phyloP scores from a whole-genome alignment of 2,113 vertebrate genomes.

The Myrmecobius fasciatus region DNA sequence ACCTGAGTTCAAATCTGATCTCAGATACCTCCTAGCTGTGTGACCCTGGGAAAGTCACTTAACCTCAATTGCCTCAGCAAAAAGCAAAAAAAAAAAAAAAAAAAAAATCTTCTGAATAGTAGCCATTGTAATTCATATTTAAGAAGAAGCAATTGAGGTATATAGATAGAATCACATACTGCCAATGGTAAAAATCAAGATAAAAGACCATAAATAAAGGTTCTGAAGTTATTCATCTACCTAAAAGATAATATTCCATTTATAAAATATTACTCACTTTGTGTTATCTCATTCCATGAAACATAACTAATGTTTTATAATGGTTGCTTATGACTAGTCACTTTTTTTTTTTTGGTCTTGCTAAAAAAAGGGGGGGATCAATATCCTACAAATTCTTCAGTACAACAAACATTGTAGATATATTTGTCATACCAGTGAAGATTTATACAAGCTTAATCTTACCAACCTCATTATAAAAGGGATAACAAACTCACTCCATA shows the following conservation, averaged over 20 bases:
- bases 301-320: conserved; percentile 28
- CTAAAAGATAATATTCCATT: conserved; percentile 12
- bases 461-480: background rate
- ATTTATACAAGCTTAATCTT: conserved; percentile 41
- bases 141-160: conserved; percentile 20
- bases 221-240: conserved; percentile 27
- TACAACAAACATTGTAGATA: background rate
- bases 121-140: conserved; percentile 35
- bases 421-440: background rate
- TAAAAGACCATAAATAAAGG: conserved; percentile 5
- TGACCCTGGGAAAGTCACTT: too few relatives aligned
- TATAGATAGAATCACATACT: background rate
- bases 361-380: conserved; percentile 15
- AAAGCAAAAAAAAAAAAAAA: too few relatives aligned
- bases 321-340: conserved; percentile 15
- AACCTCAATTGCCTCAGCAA: too few relatives aligned
- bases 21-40: too few relatives aligned
- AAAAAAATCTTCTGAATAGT: conserved; percentile 5
- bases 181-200: conserved; percentile 18
- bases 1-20: too few relatives aligned
- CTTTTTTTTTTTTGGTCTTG: conserved; percentile 43
- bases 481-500: conserved; percentile 37
- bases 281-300: conserved; percentile 10
- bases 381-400: conserved; percentile 20
- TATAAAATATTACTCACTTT: background rate